phyloP scores from a whole-genome alignment of 2,113 vertebrate species.

The Gasterosteus nipponicus region DNA sequence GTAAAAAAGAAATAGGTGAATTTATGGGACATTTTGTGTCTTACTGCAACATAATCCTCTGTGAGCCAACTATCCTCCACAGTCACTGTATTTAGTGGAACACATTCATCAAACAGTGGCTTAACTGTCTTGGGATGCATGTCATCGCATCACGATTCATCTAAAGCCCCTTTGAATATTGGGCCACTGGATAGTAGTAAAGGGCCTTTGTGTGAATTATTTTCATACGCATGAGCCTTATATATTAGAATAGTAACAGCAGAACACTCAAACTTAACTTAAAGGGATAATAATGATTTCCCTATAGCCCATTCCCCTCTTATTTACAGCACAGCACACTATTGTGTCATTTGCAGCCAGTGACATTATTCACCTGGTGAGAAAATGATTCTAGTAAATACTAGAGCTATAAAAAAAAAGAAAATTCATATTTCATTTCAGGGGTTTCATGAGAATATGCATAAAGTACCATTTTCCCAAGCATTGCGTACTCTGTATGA shows the following conservation, averaged over 20 bases:
- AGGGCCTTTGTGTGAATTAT: constrained; percentile 43
- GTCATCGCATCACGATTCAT: constrained; percentile 48
- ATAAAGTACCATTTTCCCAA: constrained; percentile 67
- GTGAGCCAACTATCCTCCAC: constrained; percentile 14
- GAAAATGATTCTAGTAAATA: constrained; percentile 74
- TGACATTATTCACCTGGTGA: constrained; percentile 75
- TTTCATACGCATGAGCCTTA: constrained; percentile 39
- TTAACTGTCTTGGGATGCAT: constrained; percentile 44
- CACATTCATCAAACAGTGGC: constrained; percentile 44
- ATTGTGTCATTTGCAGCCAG: constrained; percentile 69
- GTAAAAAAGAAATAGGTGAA: neutral
- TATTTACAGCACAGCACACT: constrained; percentile 64
- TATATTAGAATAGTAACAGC: constrained; percentile 52
- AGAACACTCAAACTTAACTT: constrained; percentile 39
- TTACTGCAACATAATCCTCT: constrained; percentile 9
- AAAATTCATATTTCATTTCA: constrained; percentile 66
- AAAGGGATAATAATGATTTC: constrained; percentile 58
- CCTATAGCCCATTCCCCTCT: constrained; percentile 53
- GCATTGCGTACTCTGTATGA: constrained; percentile 59
- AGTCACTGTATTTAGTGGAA: constrained; percentile 37
- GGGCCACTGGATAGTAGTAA: constrained; percentile 30
- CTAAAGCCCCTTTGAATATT: constrained; percentile 44
- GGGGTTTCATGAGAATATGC: constrained; percentile 70
- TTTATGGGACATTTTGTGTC: constrained; percentile 23
- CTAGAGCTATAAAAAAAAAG: constrained; percentile 55